Evolutionary conservation across 2,113 vertebrate species (phyloP), one percentile per base, ranked within the genome.

Genomic region (Scomber scombrus): DNA sequence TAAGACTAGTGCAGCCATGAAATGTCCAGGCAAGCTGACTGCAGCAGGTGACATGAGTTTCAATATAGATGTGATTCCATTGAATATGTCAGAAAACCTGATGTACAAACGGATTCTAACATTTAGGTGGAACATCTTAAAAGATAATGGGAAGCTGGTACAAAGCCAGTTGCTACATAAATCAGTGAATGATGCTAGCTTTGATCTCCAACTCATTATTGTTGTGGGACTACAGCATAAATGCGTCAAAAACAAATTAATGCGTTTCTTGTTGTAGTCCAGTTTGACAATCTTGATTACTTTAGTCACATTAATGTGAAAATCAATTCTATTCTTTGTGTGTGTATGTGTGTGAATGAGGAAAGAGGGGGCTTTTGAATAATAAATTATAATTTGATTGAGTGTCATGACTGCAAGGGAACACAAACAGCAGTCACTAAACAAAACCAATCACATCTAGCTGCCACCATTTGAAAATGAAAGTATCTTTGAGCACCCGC

Each of bases 311-410:
- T 71, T 45, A 71, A 81, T 46, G 75, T 73, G 52, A 57, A 82
- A 85, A 80, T 80, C 63, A 47, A 71, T 87, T 82, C 23, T 71
- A 57, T 45, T 55, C 3, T 40, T 40, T 7, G n/a, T 19, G 13
- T 64, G 14, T 13, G 14, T 40, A 3, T 34, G 31, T 46, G 14
- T 43, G 52, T 43, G 23, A 11, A 63, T 6, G 5, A 26, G 11
- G 29, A 52, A 46, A 47, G 45, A 69, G 49, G 62, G 57, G 40
- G 64, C 19, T 72, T 79, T 78, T 75, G 73, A 88, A 90, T 90
- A 78, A 89, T 67, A 88, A 78, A 87, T 89, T 72, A 61, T 50
- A 75, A 81, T 89, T 86, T 92, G 87, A 88, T 84, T 81, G 84
- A 92, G 80, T 78, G 69, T 74, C 78, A 73, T 81, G 65, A 89